These are phyloP conservation scores for Drosophila pruinosa DNA, from an alignment of 1,140 invertebrate genomes.

Conservation along the genomic window DNA sequence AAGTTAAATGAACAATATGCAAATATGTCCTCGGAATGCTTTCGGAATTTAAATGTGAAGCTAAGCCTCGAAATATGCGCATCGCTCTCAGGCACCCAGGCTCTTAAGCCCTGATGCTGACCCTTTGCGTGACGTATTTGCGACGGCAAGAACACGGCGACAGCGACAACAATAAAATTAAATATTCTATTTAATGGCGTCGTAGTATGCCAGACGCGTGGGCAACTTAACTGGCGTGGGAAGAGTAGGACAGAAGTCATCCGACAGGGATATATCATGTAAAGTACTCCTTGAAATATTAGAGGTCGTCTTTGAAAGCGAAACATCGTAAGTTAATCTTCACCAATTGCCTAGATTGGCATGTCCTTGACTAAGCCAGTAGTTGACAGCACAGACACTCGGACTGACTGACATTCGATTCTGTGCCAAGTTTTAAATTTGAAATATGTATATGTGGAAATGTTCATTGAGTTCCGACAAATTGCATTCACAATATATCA, in stretches of 20 bases:
- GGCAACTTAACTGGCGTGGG: conserved; percentile 15
- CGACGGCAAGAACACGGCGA: conserved; percentile 46
- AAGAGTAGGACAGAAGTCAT: not conserved
- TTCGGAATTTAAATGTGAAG: conserved; percentile 69
- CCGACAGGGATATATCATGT: not conserved
- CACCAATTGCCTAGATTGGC: not conserved
- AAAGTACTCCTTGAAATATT: conserved; percentile 15
- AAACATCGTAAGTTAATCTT: conserved; percentile 25
- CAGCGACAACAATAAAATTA: conserved; percentile 73
- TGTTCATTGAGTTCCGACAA: conserved; percentile 22
- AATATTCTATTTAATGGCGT: conserved; percentile 78
- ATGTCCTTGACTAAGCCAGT: not conserved
- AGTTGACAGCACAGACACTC: not conserved
- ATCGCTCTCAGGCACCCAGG: conserved; percentile 32
- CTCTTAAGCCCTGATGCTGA: conserved; percentile 57
- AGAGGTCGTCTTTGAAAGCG: conserved; percentile 6
- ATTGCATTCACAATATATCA: conserved; percentile 68
- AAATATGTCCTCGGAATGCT: conserved; percentile 67
- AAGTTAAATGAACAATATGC: conserved; percentile 53
- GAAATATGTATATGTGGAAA: not conserved
- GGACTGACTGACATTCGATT: not conserved
- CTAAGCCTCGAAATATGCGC: conserved; percentile 67
- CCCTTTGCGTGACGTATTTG: conserved; percentile 68
- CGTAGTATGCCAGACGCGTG: conserved; percentile 64
- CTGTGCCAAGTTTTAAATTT: conserved; percentile 10